A percentile compares a stretch with the other conserved stretches of the same genome.
These are phyloP conservation scores for Psittacula echo DNA, from an alignment of 2,797 vertebrate species.

Conservation along the genomic window DNA sequence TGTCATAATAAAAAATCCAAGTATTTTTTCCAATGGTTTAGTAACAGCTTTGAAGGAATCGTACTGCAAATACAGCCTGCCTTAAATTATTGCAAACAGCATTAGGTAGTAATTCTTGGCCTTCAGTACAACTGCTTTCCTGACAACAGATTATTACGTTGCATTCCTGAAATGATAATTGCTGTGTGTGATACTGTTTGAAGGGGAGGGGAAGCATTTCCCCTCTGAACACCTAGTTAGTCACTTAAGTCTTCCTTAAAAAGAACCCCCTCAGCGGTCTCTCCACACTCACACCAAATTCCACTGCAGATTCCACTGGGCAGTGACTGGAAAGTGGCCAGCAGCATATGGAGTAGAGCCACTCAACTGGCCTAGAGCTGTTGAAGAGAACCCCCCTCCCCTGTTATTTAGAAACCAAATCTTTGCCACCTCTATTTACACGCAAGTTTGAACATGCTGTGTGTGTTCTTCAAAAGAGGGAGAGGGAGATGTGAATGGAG, in stretches of 20 bases:
- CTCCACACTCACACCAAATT: background rate
- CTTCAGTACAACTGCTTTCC: background rate
- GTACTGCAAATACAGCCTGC: constrained; percentile 5
- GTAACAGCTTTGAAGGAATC: constrained; percentile 29
- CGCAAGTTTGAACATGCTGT: background rate
- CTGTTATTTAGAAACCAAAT: background rate
- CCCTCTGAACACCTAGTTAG: background rate
- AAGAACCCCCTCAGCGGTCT: background rate
- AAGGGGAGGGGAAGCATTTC: background rate
- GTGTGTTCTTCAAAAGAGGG: background rate
- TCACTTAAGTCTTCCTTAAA: background rate
- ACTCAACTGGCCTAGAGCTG: background rate
- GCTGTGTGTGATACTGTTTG: background rate
- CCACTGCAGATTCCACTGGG: background rate
- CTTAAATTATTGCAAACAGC: background rate
- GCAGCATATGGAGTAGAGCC: background rate
- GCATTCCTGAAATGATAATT: constrained; percentile 32
- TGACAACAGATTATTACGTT: constrained; percentile 1
- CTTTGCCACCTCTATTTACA: background rate
- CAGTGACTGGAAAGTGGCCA: background rate
- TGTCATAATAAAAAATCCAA: constrained; percentile 49
- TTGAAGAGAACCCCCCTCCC: background rate
- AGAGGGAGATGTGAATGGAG: background rate
- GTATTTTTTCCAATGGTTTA: background rate
- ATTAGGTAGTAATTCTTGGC: background rate